A percentile compares a stretch with the other conserved stretches of the same genome.
Conservation (phyloP, 2,888 invertebrate species). For the Mythimna albipuncta region DNA sequence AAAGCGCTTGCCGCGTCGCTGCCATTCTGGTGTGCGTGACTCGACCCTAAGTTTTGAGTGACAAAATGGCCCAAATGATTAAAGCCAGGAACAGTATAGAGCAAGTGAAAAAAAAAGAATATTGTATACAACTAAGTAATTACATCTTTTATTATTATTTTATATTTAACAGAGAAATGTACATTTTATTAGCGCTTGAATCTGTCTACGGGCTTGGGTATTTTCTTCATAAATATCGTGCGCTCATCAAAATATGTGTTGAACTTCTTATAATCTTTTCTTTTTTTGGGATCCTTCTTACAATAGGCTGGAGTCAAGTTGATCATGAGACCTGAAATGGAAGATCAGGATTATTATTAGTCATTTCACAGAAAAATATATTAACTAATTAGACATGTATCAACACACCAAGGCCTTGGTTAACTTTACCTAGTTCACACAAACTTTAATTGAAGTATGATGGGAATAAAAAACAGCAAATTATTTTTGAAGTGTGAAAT, state of each 20-base stretch:
- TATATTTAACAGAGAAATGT: constrained; percentile 21
- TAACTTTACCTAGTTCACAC: neutral
- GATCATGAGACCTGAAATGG: constrained; percentile 93
- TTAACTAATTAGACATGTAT: too few relatives aligned
- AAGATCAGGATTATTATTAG: neutral
- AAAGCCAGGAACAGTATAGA: too few relatives aligned
- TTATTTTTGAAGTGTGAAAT: too few relatives aligned
- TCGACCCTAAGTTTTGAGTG: too few relatives aligned
- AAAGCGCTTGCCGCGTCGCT: too few relatives aligned
- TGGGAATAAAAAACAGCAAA: neutral
- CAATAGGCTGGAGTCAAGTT: constrained; percentile 92
- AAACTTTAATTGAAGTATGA: neutral
- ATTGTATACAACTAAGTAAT: constrained; percentile 36
- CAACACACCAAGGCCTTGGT: too few relatives aligned
- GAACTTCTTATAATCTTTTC: constrained; percentile 93
- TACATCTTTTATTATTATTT: constrained; percentile 40
- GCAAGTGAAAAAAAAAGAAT: neutral
- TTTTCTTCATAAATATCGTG: constrained; percentile 91
- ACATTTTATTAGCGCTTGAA: constrained; percentile 76
- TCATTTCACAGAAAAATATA: neutral
- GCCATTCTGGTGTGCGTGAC: too few relatives aligned
- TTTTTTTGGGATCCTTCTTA: constrained; percentile 93
- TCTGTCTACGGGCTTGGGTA: constrained; percentile 80
- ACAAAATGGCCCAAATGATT: too few relatives aligned
- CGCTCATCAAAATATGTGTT: constrained; percentile 96